A percentile compares a stretch with the other conserved stretches of the same genome.
These are phyloP conservation scores for Gadopsis bispinosus DNA, from an alignment of 2,797 vertebrate genomes.

Conservation along the genomic window DNA sequence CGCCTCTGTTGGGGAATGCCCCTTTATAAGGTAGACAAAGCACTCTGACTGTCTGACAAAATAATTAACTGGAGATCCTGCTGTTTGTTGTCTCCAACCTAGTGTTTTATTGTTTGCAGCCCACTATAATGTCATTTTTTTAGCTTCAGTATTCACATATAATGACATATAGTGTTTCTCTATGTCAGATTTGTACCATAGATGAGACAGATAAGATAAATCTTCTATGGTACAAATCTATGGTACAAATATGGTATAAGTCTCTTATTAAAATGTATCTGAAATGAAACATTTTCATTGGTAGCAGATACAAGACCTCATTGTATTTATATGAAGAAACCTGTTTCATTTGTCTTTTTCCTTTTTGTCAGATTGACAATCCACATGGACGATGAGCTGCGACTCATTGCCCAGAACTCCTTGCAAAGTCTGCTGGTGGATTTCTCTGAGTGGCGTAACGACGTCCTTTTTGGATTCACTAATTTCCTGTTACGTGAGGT, in stretches of 20 bases:
- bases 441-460: conserved; percentile 96
- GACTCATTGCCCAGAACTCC: conserved; percentile 97
- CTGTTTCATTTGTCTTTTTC: background rate
- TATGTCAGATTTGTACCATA: background rate
- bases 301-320: background rate
- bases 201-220: background rate
- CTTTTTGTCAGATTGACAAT: conserved; percentile 89
- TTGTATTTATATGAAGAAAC: background rate
- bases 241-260: too few species aligned
- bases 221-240: too few species aligned
- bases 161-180: background rate
- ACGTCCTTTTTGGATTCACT: conserved; percentile 95
- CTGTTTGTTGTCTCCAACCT: background rate
- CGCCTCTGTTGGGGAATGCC: background rate
- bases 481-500: conserved; percentile 96
- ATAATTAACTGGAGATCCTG: conserved; percentile 12
- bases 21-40: background rate
- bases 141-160: background rate
- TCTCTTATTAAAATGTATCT: too few species aligned
- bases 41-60: conserved; percentile 19
- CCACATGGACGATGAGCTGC: conserved; percentile 98
- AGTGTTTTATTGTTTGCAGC: background rate
- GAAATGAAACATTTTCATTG: background rate
- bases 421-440: conserved; percentile 96
- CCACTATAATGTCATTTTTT: background rate